Base-by-base conservation (phyloP, 1,140 invertebrate genomes). In the Macrobrachium nipponense region DNA sequence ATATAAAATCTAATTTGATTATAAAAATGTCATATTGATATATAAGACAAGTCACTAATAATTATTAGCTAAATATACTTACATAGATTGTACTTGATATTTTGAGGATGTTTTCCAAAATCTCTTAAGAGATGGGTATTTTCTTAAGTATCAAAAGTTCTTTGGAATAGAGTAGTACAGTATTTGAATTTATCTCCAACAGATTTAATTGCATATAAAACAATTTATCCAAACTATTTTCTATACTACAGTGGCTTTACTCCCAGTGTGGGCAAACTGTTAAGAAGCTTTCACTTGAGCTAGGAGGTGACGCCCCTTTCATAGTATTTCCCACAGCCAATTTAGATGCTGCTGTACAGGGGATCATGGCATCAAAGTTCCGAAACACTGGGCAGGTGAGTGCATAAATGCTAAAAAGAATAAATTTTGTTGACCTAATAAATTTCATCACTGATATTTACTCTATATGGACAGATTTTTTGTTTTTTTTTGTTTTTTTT, bases 341-440 rank as follows among this genome's bases (percentile, higher is more conserved):
- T 91, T 86, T 99, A n/a, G 94, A 97, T 83, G 92, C 94, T 89
- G 98, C 98, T 60, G 94, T 99, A 15, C 92, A 93, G 87, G 96
- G 97, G n/a, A 95, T 96, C 4, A 95, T 99, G 93, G 93, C 93
- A 10, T 95, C 96, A 12, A 99, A 99, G 92, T 99, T 99, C 90
- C 93, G 98, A 88, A 98, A 98, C 90, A 95, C 96, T 90, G 98
- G 98, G 18, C 95, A 88, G 84, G 87, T 86, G 61, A 61, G 12
- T 11, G 5, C 4, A 18, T 12, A 79, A 59, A 23, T 20, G 36
- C 27, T 43, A 20, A 0, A 93, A 93, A 89, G 88, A 88, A 68
- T 62, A 79, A 36, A 43, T 70, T 44, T 36, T 61, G n/a, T 70
- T 66, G 27, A 18, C 59, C n/a, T n/a, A n/a, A n/a, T n/a, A n/a